Percentiles rank a stretch among this genome's conserved stretches.
phyloP scores from a whole-genome alignment of 2,797 vertebrate genomes.

The Gadopsis bispinosus region DNA sequence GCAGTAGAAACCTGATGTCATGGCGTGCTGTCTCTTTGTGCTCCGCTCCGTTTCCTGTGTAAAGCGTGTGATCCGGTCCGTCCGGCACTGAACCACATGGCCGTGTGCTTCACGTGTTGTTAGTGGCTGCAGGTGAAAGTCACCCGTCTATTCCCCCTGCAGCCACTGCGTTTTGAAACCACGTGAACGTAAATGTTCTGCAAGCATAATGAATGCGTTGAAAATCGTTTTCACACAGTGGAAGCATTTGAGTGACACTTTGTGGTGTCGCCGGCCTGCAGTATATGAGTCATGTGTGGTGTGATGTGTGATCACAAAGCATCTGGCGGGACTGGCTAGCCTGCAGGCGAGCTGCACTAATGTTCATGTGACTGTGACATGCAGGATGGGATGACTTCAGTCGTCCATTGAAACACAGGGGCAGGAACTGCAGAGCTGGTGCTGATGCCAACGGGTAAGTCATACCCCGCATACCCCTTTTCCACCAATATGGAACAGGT shows the following conservation, averaged over 20 bases:
- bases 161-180: too few species aligned
- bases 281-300: conserved; percentile 42
- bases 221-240: neutral
- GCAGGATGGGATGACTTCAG: neutral
- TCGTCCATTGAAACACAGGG: neutral
- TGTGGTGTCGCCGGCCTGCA: neutral
- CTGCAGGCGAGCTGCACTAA: conserved; percentile 46
- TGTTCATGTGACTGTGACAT: conserved; percentile 65
- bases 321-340: conserved; percentile 46
- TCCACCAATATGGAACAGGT: too few species aligned
- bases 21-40: conserved; percentile 14
- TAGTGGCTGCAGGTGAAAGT: neutral
- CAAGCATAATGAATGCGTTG: too few species aligned
- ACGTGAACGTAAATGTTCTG: too few species aligned
- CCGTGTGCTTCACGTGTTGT: conserved; percentile 17
- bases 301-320: conserved; percentile 57
- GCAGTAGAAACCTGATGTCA: conserved; percentile 23
- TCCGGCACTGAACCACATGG: conserved; percentile 36
- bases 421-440: neutral
- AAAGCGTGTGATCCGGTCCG: conserved; percentile 51
- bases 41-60: conserved; percentile 44
- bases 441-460: neutral
- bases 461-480: neutral
- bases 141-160: neutral
- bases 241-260: conserved; percentile 4